These are phyloP conservation scores for Rhinopomastus cyanomelas DNA, from an alignment of 2,113 vertebrate genomes.

Conservation along the genomic window DNA sequence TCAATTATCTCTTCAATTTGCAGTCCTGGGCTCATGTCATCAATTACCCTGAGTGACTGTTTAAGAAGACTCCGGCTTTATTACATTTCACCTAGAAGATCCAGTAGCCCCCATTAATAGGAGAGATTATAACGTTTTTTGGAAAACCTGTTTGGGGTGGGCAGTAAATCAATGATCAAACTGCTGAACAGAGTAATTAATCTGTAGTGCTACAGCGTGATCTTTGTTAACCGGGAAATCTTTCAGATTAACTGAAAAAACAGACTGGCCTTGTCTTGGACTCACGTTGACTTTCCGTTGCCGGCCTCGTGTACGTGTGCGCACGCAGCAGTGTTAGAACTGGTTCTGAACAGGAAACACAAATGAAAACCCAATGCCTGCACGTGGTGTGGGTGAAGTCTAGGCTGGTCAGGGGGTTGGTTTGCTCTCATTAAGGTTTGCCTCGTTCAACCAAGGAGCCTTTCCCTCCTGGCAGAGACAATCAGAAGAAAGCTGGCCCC, in stretches of 20 bases:
- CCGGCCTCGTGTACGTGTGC: background rate
- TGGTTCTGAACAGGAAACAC: background rate
- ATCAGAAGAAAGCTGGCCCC: background rate
- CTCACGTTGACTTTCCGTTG: background rate
- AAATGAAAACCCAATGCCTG: background rate
- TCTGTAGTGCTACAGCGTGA: background rate
- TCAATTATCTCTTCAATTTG: conserved; percentile 57
- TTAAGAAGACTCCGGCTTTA: conserved; percentile 62
- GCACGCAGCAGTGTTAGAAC: background rate
- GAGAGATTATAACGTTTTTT: conserved; percentile 36
- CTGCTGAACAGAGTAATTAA: background rate
- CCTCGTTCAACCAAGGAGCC: background rate
- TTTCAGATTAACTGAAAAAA: background rate
- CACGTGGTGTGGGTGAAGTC: background rate
- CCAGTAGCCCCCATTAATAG: conserved; percentile 43
- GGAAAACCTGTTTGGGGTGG: background rate
- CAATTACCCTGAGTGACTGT: conserved; percentile 35
- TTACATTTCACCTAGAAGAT: conserved; percentile 38
- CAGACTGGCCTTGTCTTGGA: background rate
- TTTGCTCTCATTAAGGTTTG: background rate
- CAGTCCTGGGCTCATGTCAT: background rate
- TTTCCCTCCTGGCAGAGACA: background rate
- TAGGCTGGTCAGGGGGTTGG: background rate
- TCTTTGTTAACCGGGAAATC: background rate
- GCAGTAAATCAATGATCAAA: background rate